Base-by-base conservation (phyloP, 1,140 invertebrate species). In the Calephelis nemesis region DNA sequence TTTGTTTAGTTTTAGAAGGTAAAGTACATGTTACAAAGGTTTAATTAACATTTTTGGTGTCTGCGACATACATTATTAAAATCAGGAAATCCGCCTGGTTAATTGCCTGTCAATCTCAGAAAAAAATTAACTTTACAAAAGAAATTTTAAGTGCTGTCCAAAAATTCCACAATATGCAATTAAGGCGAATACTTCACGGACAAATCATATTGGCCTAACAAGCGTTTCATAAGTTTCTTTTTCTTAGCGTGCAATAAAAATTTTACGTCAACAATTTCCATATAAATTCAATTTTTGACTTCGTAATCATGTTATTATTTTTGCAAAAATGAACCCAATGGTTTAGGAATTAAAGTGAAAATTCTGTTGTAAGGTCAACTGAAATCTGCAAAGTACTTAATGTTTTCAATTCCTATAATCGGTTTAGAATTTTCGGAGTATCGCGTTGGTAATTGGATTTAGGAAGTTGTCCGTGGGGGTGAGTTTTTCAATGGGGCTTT, bases 331-430 rank as follows among this genome's bases (percentile, higher is more conserved):
- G 68, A 65, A 71, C 70, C 74, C 72, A 70, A 81, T 65, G 54
- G 60, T 49, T 50, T 7, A 60, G n/a, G 67, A 39, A 58, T 74
- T 87, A 88, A 75, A 77, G 81, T 77, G 68, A 68, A 73, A 66
- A 81, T 73, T 87, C 39, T 71, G 62, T 58, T 69, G 74, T 19
- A 47, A 42, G 65, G 70, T 50, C 69, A 72, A 15, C 74, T 72
- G 58, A 78, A 86, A 86, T 86, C 79, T 79, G 78, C 85, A 78
- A 84, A 87, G 87, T 89, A 87, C 88, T 87, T 91, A 91, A 90
- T 90, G 87, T 90, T 89, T 91, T 91, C 88, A 89, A 91, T 91
- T 91, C 85, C 85, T 83, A 88, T 91, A 91, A 91, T 91, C 88
- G 87, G 88, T 91, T 91, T 91, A 91, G 88, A 86, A 89, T 91